phyloP scores from a whole-genome alignment of 2,113 vertebrate species.

The Notarius lentiginosus region DNA sequence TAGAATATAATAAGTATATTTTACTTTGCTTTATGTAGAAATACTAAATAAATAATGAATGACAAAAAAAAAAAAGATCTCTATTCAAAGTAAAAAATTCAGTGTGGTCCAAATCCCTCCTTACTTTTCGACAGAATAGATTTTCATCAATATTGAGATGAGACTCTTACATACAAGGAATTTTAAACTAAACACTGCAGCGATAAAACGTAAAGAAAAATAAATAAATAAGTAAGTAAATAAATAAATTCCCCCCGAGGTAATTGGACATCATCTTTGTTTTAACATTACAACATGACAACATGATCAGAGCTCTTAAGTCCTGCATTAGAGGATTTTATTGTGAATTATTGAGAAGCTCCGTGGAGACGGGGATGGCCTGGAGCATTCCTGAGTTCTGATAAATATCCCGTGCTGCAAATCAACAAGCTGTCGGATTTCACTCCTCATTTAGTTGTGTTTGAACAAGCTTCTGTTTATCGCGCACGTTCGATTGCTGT shows the following conservation, averaged over 20 bases:
- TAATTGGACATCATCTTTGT: not conserved
- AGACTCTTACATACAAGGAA: not conserved
- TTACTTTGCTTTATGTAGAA: not conserved
- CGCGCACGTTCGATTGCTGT: slow-evolving; percentile 23
- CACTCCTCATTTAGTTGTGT: slow-evolving; percentile 33
- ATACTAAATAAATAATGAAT: not conserved
- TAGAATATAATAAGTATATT: not conserved
- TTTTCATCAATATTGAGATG: not conserved
- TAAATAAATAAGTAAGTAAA: not conserved
- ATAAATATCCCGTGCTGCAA: not conserved
- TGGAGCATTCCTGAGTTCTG: not conserved
- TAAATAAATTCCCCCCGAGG: not conserved
- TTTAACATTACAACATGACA: not conserved
- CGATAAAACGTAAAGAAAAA: not conserved
- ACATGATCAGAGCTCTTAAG: not conserved
- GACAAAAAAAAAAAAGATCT: not conserved
- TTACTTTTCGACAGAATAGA: not conserved
- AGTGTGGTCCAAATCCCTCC: not conserved
- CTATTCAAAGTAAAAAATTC: not conserved
- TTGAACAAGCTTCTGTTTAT: slow-evolving; percentile 33
- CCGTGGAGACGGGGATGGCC: not conserved
- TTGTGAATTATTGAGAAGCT: slow-evolving; percentile 13
- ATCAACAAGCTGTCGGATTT: slow-evolving; percentile 20
- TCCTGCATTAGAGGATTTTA: not conserved
- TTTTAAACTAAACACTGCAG: not conserved